phyloP scores from a whole-genome alignment of 2,797 vertebrate genomes.

The Hoplostethus mediterraneus region DNA sequence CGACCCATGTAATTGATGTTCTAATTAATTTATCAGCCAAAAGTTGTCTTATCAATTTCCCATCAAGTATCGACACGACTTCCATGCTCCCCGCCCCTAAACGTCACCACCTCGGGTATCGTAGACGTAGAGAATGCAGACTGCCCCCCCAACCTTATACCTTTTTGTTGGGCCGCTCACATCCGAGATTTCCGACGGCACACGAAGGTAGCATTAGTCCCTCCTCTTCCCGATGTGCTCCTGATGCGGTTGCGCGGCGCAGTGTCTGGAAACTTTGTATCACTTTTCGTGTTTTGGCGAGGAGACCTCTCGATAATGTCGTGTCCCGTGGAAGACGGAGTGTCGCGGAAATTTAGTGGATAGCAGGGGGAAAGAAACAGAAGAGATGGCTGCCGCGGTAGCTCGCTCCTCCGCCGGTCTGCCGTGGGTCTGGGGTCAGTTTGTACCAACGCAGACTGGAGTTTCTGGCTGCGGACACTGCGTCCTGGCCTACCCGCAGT shows the following conservation, averaged over 20 bases:
- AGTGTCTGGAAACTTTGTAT: slow-evolving; percentile 77
- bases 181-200: slow-evolving; percentile 7
- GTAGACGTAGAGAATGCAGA: not conserved
- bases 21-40: too few species aligned
- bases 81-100: too few species aligned
- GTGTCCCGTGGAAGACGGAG: not conserved
- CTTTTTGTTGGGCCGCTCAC: not conserved
- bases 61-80: too few species aligned
- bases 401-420: slow-evolving; percentile 38
- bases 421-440: slow-evolving; percentile 59
- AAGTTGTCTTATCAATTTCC: too few species aligned
- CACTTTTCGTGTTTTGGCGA: slow-evolving; percentile 45
- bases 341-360: not conserved
- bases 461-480: slow-evolving; percentile 63
- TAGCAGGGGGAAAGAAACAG: slow-evolving; percentile 3
- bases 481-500: slow-evolving; percentile 50
- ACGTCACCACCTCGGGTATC: not conserved
- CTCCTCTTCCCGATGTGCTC: slow-evolving; percentile 45
- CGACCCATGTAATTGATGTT: too few species aligned
- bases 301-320: slow-evolving; percentile 36
- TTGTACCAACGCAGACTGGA: slow-evolving; percentile 65
- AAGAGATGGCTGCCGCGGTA: slow-evolving; percentile 62
- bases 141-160: not conserved
- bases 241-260: slow-evolving; percentile 64
- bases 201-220: slow-evolving; percentile 41